phyloP scores from a whole-genome alignment of 1,140 invertebrate species.

The Stegodyphus dumicola region DNA sequence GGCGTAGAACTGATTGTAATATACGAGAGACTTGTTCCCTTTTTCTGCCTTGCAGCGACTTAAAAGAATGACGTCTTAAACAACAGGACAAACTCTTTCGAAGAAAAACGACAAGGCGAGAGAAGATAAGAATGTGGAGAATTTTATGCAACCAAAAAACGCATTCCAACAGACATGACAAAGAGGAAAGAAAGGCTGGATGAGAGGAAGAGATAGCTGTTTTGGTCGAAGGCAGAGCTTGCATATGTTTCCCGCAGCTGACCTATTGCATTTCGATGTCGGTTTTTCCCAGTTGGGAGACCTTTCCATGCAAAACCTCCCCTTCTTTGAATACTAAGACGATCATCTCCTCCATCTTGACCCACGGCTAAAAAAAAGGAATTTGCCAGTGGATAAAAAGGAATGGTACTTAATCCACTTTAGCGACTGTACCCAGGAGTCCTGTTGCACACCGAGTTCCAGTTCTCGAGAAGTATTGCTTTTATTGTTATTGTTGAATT shows the following conservation, averaged over 20 bases:
- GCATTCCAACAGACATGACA: conserved; percentile 50
- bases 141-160: conserved; percentile 58
- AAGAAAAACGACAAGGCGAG: conserved; percentile 44
- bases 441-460: too few species aligned
- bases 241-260: conserved; percentile 55
- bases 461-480: too few species aligned
- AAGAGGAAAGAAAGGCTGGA: conserved; percentile 19
- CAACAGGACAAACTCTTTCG: conserved; percentile 46
- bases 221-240: conserved; percentile 31
- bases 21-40: conserved; percentile 43
- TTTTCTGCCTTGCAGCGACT: conserved; percentile 5
- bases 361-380: background rate
- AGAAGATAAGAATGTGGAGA: conserved; percentile 38
- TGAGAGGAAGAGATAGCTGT: conserved; percentile 28
- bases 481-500: too few species aligned
- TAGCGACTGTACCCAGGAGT: too few species aligned
- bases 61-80: conserved; percentile 60
- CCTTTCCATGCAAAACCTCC: conserved; percentile 52
- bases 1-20: conserved; percentile 45
- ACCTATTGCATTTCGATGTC: conserved; percentile 58
- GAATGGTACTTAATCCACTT: too few species aligned
- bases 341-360: background rate
- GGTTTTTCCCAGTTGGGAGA: conserved; percentile 40
- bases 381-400: background rate
- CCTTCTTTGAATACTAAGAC: conserved; percentile 25